phyloP scores from a whole-genome alignment of 2,113 vertebrate species.

The Eleginops maclovinus region DNA sequence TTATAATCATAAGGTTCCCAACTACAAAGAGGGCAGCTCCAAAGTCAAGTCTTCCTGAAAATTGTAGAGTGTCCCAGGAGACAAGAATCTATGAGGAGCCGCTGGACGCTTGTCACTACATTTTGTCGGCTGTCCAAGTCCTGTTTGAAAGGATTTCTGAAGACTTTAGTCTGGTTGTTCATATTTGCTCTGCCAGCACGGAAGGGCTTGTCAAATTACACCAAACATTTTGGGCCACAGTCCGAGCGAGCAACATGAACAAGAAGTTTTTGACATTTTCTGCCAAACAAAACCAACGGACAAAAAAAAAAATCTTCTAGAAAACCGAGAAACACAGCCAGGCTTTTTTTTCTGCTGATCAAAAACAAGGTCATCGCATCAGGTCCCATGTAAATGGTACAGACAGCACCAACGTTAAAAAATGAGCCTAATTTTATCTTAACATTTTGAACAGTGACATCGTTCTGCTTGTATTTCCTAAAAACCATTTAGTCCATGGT shows the following conservation, averaged over 20 bases:
- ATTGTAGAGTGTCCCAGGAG: conserved; percentile 67
- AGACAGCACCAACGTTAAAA: not conserved
- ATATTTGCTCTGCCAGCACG: conserved; percentile 48
- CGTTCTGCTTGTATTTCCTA: not conserved
- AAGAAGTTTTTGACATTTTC: conserved; percentile 60
- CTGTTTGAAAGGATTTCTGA: conserved; percentile 35
- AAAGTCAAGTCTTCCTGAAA: conserved; percentile 67
- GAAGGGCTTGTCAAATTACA: conserved; percentile 50
- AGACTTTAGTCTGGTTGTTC: conserved; percentile 43
- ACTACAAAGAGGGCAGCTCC: conserved; percentile 60
- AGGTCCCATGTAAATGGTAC: not conserved
- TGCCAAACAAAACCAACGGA: conserved; percentile 57
- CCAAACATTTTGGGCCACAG: conserved; percentile 66
- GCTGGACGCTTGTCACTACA: conserved; percentile 32
- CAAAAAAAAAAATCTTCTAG: conserved; percentile 19
- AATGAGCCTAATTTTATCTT: not conserved
- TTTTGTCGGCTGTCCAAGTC: conserved; percentile 41
- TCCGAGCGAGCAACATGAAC: conserved; percentile 68
- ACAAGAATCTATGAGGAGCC: conserved; percentile 48
- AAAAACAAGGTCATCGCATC: conserved; percentile 11
- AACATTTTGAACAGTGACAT: not conserved
- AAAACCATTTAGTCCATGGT: not conserved
- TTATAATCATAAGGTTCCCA: conserved; percentile 80
- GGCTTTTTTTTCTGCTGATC: conserved; percentile 21
- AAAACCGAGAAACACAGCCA: conserved; percentile 10